A percentile compares a stretch with the other conserved stretches of the same genome.
Evolutionary conservation across 2,797 vertebrate genomes (phyloP).

Genomic region (Lacerta viridis): DNA sequence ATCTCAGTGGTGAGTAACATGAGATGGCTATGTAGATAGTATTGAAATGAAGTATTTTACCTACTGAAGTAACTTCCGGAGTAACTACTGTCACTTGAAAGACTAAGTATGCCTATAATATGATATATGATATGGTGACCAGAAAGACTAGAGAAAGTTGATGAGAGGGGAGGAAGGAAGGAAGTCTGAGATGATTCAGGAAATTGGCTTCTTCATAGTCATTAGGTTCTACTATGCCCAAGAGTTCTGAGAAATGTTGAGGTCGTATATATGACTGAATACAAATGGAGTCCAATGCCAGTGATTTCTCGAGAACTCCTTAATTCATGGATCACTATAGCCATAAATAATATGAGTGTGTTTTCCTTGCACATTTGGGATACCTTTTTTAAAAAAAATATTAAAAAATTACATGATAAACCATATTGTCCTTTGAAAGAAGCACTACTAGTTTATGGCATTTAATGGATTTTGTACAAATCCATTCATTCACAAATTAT

Average conservation of each 20-base stretch:
- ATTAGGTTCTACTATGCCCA: constrained; percentile 10
- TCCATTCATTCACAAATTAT: constrained; percentile 29
- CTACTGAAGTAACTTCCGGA: not conserved
- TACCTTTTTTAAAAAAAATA: not conserved
- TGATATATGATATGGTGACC: not conserved
- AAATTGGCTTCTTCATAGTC: constrained; percentile 48
- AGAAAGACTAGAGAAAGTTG: not conserved
- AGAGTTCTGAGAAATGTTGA: constrained; percentile 52
- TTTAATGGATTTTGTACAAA: constrained; percentile 31
- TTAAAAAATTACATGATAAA: constrained; percentile 31
- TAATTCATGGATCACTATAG: constrained; percentile 39
- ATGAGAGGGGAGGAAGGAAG: not conserved
- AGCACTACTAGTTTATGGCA: constrained; percentile 31
- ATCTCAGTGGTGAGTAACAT: not conserved
- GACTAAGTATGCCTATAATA: not conserved
- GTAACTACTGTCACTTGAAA: not conserved
- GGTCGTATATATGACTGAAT: constrained; percentile 47
- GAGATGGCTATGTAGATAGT: not conserved
- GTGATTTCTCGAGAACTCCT: constrained; percentile 25
- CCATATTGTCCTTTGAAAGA: constrained; percentile 38
- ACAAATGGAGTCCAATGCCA: constrained; percentile 36
- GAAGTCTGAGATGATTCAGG: not conserved
- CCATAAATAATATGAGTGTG: constrained; percentile 34
- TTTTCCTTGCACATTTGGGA: constrained; percentile 20
- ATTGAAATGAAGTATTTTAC: not conserved